phyloP scores from a whole-genome alignment of 2,113 vertebrate genomes.

The Trematomus loennbergii region DNA sequence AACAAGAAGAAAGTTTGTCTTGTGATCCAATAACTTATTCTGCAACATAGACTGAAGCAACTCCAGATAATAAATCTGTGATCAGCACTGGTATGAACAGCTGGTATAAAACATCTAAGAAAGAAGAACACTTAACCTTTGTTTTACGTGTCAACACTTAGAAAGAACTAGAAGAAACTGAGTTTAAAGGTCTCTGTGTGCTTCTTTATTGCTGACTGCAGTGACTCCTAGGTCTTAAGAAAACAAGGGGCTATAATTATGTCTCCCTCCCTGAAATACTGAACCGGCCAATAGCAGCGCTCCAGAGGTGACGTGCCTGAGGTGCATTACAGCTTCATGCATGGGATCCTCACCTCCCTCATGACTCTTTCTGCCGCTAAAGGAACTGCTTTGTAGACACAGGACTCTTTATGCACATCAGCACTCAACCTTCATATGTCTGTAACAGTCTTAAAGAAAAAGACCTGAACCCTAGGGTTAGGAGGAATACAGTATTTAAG shows the following conservation, averaged over 20 bases:
- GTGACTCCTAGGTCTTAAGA: neutral
- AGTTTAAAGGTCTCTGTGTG: neutral
- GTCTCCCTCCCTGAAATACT: neutral
- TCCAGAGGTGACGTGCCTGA: neutral
- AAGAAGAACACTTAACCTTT: neutral
- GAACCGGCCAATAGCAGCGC: neutral
- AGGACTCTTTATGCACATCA: no score
- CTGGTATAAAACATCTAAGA: neutral
- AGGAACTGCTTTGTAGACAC: neutral
- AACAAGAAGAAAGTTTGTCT: slow-evolving; percentile 1
- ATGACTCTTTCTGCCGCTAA: neutral
- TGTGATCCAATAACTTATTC: slow-evolving; percentile 30
- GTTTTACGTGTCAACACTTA: neutral
- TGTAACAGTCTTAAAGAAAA: no score
- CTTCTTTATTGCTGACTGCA: neutral
- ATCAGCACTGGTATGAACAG: neutral
- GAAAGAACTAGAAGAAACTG: neutral
- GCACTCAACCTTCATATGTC: no score
- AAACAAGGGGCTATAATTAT: neutral
- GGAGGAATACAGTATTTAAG: no score
- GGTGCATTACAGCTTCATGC: neutral
- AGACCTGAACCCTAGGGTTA: no score
- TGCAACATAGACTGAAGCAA: neutral
- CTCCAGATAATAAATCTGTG: neutral
- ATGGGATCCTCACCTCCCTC: neutral